phyloP scores from a whole-genome alignment of 2,113 vertebrate genomes.

The Herpetotheres cachinnans region DNA sequence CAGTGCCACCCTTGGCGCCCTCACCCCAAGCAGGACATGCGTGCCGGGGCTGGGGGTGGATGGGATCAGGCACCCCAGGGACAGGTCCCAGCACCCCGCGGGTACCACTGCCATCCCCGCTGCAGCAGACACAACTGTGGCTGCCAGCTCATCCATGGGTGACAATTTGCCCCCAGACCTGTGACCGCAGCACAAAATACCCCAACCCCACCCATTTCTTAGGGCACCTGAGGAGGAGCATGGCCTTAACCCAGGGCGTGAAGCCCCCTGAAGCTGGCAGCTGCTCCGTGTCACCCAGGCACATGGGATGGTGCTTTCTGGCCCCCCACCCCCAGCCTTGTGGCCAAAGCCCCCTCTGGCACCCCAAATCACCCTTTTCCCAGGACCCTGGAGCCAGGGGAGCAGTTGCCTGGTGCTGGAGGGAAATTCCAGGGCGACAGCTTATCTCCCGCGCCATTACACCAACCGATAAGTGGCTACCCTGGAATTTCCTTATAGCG shows the following conservation, averaged over 20 bases:
- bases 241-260: accelerated
- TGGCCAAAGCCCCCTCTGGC: not conserved
- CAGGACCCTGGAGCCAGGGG: accelerated
- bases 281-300: accelerated
- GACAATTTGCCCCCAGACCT: not conserved
- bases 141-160: not conserved
- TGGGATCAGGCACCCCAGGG: not conserved
- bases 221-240: accelerated
- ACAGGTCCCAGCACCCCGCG: accelerated
- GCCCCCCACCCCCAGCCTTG: not conserved
- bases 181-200: not conserved
- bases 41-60: too few species aligned
- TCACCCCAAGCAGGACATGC: accelerated
- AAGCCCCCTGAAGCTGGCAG: not conserved
- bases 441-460: not conserved
- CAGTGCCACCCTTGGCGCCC: not conserved
- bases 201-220: not conserved
- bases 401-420: not conserved
- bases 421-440: not conserved
- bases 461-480: not conserved
- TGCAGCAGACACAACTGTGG: not conserved
- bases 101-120: not conserved
- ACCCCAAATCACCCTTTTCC: not conserved
- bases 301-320: not conserved
- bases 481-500: conserved; percentile 17